These are phyloP conservation scores for Nerophis lumbriciformis DNA, from an alignment of 2,113 vertebrate genomes.

Conservation along the genomic window DNA sequence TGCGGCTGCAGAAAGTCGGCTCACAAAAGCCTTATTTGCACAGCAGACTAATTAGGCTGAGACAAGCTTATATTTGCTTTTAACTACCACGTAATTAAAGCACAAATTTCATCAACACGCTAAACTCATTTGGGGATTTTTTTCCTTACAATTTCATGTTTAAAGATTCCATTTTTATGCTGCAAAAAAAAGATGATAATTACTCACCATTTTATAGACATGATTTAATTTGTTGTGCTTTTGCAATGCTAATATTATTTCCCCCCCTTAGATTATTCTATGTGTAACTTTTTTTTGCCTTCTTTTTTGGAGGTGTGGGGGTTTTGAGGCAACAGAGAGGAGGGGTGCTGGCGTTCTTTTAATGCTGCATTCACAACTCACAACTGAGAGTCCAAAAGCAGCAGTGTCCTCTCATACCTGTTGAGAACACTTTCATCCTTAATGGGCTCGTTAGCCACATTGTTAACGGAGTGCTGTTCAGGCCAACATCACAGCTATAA, in stretches of 20 bases:
- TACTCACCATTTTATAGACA: not conserved
- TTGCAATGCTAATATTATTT: not conserved
- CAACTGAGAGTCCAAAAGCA: constrained; percentile 66
- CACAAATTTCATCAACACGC: constrained; percentile 7
- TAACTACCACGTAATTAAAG: constrained; percentile 44
- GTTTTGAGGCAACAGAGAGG: constrained; percentile 65
- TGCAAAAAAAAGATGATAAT: not conserved
- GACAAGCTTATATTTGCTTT: constrained; percentile 29
- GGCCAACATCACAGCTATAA: constrained; percentile 75
- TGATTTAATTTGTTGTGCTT: not conserved
- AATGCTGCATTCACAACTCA: constrained; percentile 63
- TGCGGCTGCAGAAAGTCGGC: constrained; percentile 60
- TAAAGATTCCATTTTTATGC: not conserved
- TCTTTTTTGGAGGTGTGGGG: not conserved
- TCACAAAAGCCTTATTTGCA: constrained; percentile 51
- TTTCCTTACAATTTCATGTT: too few species aligned
- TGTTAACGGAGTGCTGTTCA: constrained; percentile 77
- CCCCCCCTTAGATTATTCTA: not conserved
- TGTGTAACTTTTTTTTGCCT: not conserved
- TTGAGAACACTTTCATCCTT: constrained; percentile 79
- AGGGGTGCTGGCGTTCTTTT: constrained; percentile 53
- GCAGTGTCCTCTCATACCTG: constrained; percentile 74
- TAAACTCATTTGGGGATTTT: not conserved
- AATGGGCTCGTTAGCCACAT: constrained; percentile 78
- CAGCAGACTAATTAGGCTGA: constrained; percentile 40